Conservation (phyloP, 2,113 vertebrate genomes). For the Labrus mixtus region DNA sequence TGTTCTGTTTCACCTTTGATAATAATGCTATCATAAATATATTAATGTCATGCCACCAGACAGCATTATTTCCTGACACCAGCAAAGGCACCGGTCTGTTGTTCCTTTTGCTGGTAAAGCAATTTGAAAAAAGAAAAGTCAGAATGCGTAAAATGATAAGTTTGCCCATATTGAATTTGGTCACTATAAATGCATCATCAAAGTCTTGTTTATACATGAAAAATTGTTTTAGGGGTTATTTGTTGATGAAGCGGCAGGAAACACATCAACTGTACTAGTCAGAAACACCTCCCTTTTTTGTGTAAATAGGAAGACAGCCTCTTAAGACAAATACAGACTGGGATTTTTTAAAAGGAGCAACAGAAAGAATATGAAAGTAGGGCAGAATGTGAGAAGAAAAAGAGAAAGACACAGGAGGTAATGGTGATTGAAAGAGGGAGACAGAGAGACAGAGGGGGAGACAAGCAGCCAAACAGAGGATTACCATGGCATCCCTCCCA, state of each 20-base stretch:
- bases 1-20: constrained; percentile 9
- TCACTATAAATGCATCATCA: constrained; percentile 3
- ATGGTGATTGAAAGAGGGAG: constrained; percentile 8
- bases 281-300: too few relatives aligned
- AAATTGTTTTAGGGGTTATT: background rate
- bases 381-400: constrained; percentile 30
- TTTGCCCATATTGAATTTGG: constrained; percentile 27
- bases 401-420: constrained; percentile 11
- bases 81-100: background rate
- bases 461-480: constrained; percentile 43
- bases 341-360: constrained; percentile 12
- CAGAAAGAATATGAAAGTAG: background rate
- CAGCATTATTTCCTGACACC: background rate
- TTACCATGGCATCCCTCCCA: constrained; percentile 64
- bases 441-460: constrained; percentile 32
- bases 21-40: background rate
- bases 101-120: background rate
- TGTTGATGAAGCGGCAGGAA: background rate
- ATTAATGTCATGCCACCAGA: background rate
- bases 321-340: constrained; percentile 10
- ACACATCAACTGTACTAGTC: background rate
- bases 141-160: constrained; percentile 39
- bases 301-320: too few relatives aligned
- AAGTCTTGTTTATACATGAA: constrained; percentile 2
- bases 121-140: constrained; percentile 21